A percentile compares a stretch with the other conserved stretches of the same genome.
phyloP scores from a whole-genome alignment of 2,888 invertebrate species.

The Rotaria socialis region DNA sequence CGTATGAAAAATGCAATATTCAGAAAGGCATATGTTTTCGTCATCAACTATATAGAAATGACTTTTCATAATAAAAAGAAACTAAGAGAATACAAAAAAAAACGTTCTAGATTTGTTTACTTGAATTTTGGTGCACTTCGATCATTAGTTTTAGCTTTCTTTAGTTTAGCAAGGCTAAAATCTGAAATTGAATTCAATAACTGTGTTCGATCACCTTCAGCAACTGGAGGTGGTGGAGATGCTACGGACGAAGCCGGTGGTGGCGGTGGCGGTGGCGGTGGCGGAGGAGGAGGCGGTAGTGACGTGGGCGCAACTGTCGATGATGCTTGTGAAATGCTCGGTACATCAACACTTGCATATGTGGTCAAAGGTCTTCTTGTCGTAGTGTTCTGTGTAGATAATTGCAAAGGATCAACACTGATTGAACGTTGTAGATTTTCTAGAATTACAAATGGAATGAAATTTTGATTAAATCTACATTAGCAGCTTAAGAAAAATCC shows the following conservation, averaged over 20 bases:
- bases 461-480: too few species aligned
- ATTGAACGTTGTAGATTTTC: not conserved
- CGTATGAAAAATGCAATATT: too few species aligned
- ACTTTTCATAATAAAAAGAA: too few species aligned
- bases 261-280: not conserved
- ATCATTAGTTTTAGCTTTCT: constrained; percentile 11
- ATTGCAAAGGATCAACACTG: constrained; percentile 21
- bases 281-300: not conserved
- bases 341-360: not conserved
- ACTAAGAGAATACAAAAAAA: too few species aligned
- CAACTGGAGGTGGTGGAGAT: not conserved
- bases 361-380: not conserved
- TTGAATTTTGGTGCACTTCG: constrained; percentile 21
- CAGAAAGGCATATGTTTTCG: too few species aligned
- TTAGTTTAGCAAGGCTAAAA: not conserved
- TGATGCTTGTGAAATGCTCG: not conserved
- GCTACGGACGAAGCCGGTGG: not conserved
- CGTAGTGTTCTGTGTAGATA: not conserved
- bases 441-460: not conserved
- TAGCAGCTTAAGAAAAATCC: too few species aligned
- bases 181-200: not conserved
- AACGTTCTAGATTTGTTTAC: too few species aligned
- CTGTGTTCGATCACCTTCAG: not conserved
- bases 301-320: not conserved
- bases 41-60: too few species aligned